phyloP scores from a whole-genome alignment of 2,888 invertebrate genomes.

The Dasysyrphus tricinctus region DNA sequence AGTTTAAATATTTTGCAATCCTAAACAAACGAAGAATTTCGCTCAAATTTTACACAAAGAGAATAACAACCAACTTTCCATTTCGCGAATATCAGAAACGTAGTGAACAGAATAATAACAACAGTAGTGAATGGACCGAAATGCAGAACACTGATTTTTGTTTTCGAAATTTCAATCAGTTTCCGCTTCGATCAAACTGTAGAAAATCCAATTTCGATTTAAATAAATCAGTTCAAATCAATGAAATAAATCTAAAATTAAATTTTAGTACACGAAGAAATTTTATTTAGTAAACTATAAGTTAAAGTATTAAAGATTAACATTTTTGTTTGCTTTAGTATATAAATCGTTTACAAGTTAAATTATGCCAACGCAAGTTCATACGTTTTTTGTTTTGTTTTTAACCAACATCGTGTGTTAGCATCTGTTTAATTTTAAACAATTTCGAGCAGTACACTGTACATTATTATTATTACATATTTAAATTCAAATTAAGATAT shows the following conservation, averaged over 20 bases:
- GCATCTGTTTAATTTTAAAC: constrained; percentile 22
- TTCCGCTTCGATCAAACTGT: too few relatives aligned
- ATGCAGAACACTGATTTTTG: too few relatives aligned
- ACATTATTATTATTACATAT: constrained; percentile 23
- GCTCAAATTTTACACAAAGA: too few relatives aligned
- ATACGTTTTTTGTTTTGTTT: constrained; percentile 3
- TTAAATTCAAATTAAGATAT: constrained; percentile 25
- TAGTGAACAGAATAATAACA: too few relatives aligned
- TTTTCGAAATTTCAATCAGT: too few relatives aligned
- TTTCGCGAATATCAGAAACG: too few relatives aligned
- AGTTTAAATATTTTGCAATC: too few relatives aligned
- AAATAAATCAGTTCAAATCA: background rate
- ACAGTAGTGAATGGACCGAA: too few relatives aligned
- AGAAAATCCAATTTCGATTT: background rate
- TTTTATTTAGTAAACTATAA: constrained; percentile 43
- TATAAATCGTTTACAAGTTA: constrained; percentile 37
- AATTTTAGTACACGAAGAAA: constrained; percentile 38
- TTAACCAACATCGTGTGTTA: constrained; percentile 39
- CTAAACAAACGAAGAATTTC: too few relatives aligned
- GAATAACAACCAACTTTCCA: too few relatives aligned
- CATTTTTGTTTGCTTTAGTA: constrained; percentile 33
- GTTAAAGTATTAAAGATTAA: constrained; percentile 36
- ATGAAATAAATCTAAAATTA: background rate
- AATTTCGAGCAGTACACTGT: constrained; percentile 36
- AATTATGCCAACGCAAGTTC: constrained; percentile 34